Conservation (phyloP, 2,888 invertebrate genomes). For the Hirtodrosophila alboralis region DNA sequence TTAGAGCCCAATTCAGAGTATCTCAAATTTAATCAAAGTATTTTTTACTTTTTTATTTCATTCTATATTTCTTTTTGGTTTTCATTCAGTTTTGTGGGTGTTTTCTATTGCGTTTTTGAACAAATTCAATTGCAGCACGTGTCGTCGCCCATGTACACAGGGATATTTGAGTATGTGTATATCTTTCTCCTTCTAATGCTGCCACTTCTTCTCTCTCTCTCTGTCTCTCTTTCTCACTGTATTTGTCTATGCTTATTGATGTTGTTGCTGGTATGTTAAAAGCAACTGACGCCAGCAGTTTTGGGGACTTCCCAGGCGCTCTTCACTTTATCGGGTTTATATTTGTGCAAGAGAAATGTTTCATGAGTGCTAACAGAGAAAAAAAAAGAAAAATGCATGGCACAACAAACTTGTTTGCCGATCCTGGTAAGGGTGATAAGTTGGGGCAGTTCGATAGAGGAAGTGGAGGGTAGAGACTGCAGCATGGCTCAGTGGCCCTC, state of each 20-base stretch:
- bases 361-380: slow-evolving; percentile 65
- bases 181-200: slow-evolving; percentile 14
- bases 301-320: slow-evolving; percentile 26
- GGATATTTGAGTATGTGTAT: slow-evolving; percentile 46
- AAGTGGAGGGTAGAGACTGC: too few species aligned
- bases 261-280: slow-evolving; percentile 58
- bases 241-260: slow-evolving; percentile 35
- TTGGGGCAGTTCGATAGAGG: too few species aligned
- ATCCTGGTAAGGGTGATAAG: slow-evolving; percentile 3
- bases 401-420: slow-evolving; percentile 75
- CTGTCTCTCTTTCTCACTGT: neutral
- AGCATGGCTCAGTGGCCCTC: slow-evolving; percentile 37
- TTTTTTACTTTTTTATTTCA: slow-evolving; percentile 6
- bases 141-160: slow-evolving; percentile 62
- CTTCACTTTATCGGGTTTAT: slow-evolving; percentile 65
- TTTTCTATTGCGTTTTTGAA: slow-evolving; percentile 76
- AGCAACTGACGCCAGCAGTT: slow-evolving; percentile 77
- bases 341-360: slow-evolving; percentile 71
- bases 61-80: slow-evolving; percentile 17
- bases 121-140: slow-evolving; percentile 78
- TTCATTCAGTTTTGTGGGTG: slow-evolving; percentile 53
- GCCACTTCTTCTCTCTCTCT: too few species aligned
- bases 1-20: slow-evolving; percentile 23
- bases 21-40: slow-evolving; percentile 11
- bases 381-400: slow-evolving; percentile 63